phyloP scores from a whole-genome alignment of 2,113 vertebrate species.

The Pundamilia nyererei region DNA sequence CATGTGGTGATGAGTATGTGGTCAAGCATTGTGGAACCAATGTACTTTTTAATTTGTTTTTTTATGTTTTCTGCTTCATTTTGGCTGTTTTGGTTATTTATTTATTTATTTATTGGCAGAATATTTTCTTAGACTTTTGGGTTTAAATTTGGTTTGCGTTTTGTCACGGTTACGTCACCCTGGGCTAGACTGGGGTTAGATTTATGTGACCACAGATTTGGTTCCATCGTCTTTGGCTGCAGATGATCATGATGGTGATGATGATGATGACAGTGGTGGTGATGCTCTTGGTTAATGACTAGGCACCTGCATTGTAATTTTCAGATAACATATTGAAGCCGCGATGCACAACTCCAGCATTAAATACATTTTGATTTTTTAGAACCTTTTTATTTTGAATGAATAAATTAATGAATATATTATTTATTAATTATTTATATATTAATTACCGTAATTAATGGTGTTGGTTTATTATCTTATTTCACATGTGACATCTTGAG shows the following conservation, averaged over 20 bases:
- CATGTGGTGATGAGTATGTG: constrained; percentile 71
- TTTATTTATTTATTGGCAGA: neutral
- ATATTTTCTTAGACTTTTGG: neutral
- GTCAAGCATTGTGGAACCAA: constrained; percentile 68
- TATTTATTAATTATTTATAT: neutral
- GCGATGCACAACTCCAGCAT: constrained; percentile 45
- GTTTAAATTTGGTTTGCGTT: constrained; percentile 62
- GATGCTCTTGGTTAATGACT: constrained; percentile 67
- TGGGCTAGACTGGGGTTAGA: constrained; percentile 72
- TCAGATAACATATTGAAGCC: neutral
- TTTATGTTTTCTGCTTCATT: constrained; percentile 25
- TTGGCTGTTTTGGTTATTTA: neutral
- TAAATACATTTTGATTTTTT: neutral
- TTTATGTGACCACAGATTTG: constrained; percentile 71
- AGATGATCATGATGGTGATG: constrained; percentile 73
- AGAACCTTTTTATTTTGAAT: neutral
- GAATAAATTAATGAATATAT: neutral
- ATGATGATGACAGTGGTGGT: constrained; percentile 32
- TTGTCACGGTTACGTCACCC: constrained; percentile 19
- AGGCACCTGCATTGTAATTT: constrained; percentile 91
- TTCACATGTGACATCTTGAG: neutral
- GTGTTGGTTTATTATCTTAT: neutral
- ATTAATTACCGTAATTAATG: neutral
- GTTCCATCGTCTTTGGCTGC: constrained; percentile 89
- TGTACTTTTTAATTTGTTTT: neutral